phyloP scores from a whole-genome alignment of 2,797 vertebrate species.

The Hephaestus fuliginosus region DNA sequence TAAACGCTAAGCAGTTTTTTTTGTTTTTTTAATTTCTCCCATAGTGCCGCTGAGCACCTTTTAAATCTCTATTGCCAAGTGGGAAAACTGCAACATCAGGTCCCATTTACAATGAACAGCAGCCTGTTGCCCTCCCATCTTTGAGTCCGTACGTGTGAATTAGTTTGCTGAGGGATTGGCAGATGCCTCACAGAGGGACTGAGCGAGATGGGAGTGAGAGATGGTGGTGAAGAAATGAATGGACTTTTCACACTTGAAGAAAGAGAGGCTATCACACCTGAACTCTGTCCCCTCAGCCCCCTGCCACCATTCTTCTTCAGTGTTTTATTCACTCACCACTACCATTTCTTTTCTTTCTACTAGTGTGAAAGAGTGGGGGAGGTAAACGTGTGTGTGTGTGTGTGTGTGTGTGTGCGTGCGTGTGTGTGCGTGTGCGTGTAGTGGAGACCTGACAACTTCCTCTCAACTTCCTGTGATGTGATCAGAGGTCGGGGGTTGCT shows the following conservation, averaged over 20 bases:
- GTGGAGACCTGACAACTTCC: conserved; percentile 71
- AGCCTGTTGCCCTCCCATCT: conserved; percentile 1
- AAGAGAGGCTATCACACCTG: conserved; percentile 44
- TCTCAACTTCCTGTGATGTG: conserved; percentile 77
- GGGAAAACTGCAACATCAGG: neutral
- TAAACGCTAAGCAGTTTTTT: too few relatives aligned
- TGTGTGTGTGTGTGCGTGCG: conserved; percentile 4
- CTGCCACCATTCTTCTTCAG: too few relatives aligned
- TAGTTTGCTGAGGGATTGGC: conserved; percentile 25
- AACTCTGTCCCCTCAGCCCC: conserved; percentile 4
- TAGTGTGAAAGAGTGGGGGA: conserved; percentile 56
- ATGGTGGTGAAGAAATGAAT: conserved; percentile 3
- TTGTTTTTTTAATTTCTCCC: neutral
- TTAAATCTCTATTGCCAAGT: neutral
- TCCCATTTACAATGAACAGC: conserved; percentile 3
- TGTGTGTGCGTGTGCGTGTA: conserved; percentile 16
- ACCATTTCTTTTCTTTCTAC: conserved; percentile 24
- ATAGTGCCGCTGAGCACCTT: neutral
- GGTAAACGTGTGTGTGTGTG: conserved; percentile 3
- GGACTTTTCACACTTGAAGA: conserved; percentile 44
- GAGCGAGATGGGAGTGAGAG: conserved; percentile 31
- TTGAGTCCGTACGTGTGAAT: neutral
- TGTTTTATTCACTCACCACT: conserved; percentile 19
- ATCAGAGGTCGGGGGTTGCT: conserved; percentile 64
- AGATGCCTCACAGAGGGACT: conserved; percentile 31